A percentile compares a stretch with the other conserved stretches of the same genome.
phyloP scores from a whole-genome alignment of 2,888 invertebrate genomes.

The Pristionchus mayeri region DNA sequence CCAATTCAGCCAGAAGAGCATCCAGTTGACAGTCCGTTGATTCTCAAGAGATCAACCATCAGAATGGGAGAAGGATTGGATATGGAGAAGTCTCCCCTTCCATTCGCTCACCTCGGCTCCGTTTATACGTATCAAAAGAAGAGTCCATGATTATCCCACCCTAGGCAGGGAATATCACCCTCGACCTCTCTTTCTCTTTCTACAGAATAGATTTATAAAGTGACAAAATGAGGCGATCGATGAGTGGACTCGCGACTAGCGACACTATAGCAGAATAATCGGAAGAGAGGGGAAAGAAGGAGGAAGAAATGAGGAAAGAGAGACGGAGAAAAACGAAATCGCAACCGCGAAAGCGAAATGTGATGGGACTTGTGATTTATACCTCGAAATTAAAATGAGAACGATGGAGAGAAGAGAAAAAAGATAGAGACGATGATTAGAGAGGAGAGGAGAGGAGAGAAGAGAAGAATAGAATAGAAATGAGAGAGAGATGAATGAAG shows the following conservation, averaged over 20 bases:
- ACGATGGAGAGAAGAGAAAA: neutral
- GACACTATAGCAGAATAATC: neutral
- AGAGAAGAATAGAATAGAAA: conserved; percentile 16
- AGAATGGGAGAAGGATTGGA: neutral
- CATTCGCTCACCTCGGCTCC: conserved; percentile 26
- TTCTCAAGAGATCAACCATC: conserved; percentile 80
- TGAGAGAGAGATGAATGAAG: conserved; percentile 9
- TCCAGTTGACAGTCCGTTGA: conserved; percentile 96
- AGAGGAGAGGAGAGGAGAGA: neutral
- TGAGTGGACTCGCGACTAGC: neutral
- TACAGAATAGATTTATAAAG: neutral
- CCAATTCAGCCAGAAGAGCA: conserved; percentile 94
- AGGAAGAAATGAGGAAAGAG: neutral
- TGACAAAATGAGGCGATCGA: neutral
- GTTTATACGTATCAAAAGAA: conserved; percentile 18
- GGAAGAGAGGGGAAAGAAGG: neutral
- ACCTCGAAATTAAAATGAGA: conserved; percentile 12
- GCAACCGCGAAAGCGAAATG: neutral
- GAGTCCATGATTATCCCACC: conserved; percentile 26
- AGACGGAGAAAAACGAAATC: neutral
- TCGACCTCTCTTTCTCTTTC: neutral
- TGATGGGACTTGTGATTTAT: conserved; percentile 33
- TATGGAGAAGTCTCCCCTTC: neutral
- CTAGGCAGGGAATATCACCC: neutral
- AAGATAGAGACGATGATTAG: neutral